Base-by-base conservation (phyloP, 2,113 vertebrate species). In the Pithys albifrons region DNA sequence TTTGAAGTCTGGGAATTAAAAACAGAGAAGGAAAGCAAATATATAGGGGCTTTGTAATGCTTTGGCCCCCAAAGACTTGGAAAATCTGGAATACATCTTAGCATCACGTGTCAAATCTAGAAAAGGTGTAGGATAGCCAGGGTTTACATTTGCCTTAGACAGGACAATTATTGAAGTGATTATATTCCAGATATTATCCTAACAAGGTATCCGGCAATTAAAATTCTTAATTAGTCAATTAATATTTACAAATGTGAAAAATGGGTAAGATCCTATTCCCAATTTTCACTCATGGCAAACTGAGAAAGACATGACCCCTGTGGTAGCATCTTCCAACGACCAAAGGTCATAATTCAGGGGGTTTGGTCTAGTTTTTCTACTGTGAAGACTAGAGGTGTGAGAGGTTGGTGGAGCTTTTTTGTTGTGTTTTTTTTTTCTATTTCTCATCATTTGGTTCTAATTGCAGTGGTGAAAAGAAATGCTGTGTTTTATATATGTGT, bases 181-280 rank as follows among this genome's bases (percentile, higher is more conserved):
- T 96, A 88, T 83, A 83, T 89, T 95, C 93, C 85, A 95, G 96
- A 87, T 89, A 87, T 85, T 97, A 97, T 95, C 52, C 37, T 80
- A 96, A 91, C 76, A 91, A 95, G 82, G 84, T 94, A 98, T 93
- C 96, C 94, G 59, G 66, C 94, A 82, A 96, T 93, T 93, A 96
- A 96, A 96, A 95, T 96, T 93, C 88, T 70, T 96, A 94, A 78
- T 95, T 89, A 95, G 93, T 81, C 91, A 93, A 96, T 97, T 91
- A 95, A 78, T 96, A 96, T 91, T 95, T 95, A 93, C 25, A 24
- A 96, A 96, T 69, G 49, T 86, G 95, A 89, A 85, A 88, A 94
- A 94, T 95, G 78, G 59, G 37, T 17, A 93, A 90, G 72, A 83
- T 72, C 35, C 81, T 48, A 54, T 82, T 96, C 88, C 91, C 79